Base-by-base conservation (phyloP, 2,113 vertebrate species). In the Pachyramphus minor region DNA sequence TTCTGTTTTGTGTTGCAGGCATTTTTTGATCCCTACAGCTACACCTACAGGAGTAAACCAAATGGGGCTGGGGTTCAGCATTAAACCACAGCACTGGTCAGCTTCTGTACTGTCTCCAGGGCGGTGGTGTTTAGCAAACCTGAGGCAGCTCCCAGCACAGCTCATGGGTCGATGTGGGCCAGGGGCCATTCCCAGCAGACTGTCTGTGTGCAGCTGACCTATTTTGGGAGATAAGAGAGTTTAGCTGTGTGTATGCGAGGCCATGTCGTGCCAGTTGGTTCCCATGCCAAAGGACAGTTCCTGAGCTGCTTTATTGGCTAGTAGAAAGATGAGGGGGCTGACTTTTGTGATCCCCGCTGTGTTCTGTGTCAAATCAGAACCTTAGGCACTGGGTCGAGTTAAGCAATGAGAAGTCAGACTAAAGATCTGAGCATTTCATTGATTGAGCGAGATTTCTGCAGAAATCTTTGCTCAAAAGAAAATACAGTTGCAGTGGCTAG, bases 261-360 rank as follows among this genome's bases (percentile, higher is more conserved):
- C 60, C 12, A 0, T 8, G 52, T 12, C 30, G n/a, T 68, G 82
- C 85, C 88, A 92, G 90, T 66, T 90, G 94, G 83, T 73, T 80
- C n/a, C 75, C 0, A 1, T 68, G 86, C 30, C 62, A 90, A 88
- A 93, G 47, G 49, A 92, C 37, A 20, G 55, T 20, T 68, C 50
- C 49, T 80, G 89, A 96, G 83, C 95, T 77, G 96, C 79, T 95
- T 94, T 88, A 47, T 69, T 84, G 77, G 63, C 67, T 79, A 21
- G 58, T 37, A 66, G 80, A 64, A 88, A 66, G 44, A 17, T 5
- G 41, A 80, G 37, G 53, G 0, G 1, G 85, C 92, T 79, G 53
- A 92, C 68, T 92, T 90, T 5, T 62, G 30, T 5, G 1, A 42
- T 87, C 49, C 28, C 73, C 9, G 2, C 64, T 74, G 76, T 63